Conservation (phyloP, 1,140 invertebrate genomes). For the Limonius californicus region DNA sequence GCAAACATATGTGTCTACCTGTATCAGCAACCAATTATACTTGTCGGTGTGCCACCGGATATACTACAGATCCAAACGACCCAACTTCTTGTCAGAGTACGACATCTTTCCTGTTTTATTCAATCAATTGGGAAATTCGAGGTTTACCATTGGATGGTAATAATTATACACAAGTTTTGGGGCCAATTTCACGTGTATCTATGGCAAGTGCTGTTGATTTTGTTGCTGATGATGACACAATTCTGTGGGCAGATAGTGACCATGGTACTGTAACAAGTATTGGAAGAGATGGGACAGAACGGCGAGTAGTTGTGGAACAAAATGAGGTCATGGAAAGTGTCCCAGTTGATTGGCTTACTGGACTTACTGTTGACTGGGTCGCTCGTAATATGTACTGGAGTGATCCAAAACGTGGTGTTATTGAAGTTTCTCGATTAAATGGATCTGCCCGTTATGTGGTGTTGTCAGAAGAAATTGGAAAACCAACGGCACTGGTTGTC, state of each 20-base stretch:
- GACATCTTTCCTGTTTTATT: slow-evolving; percentile 72
- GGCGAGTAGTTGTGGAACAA: slow-evolving; percentile 54
- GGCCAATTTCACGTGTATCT: slow-evolving; percentile 72
- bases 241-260: slow-evolving; percentile 81
- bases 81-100: slow-evolving; percentile 51
- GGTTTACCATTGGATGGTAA: slow-evolving; percentile 58
- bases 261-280: slow-evolving; percentile 70
- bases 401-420: slow-evolving; percentile 78
- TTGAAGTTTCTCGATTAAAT: slow-evolving; percentile 79
- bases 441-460: slow-evolving; percentile 76
- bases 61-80: slow-evolving; percentile 54
- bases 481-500: slow-evolving; percentile 62
- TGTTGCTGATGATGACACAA: slow-evolving; percentile 61
- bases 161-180: slow-evolving; percentile 56
- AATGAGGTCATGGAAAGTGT: slow-evolving; percentile 55
- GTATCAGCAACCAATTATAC: slow-evolving; percentile 51
- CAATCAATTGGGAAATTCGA: slow-evolving; percentile 69
- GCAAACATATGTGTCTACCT: slow-evolving; percentile 78
- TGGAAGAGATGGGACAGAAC: slow-evolving; percentile 69
- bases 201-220: slow-evolving; percentile 76
- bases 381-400: slow-evolving; percentile 89
- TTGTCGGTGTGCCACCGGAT: slow-evolving; percentile 77
- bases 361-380: slow-evolving; percentile 83
- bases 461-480: slow-evolving; percentile 64
- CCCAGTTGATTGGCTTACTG: slow-evolving; percentile 62